Conservation (phyloP, 2,113 vertebrate species). For the Gasterosteus nipponicus region DNA sequence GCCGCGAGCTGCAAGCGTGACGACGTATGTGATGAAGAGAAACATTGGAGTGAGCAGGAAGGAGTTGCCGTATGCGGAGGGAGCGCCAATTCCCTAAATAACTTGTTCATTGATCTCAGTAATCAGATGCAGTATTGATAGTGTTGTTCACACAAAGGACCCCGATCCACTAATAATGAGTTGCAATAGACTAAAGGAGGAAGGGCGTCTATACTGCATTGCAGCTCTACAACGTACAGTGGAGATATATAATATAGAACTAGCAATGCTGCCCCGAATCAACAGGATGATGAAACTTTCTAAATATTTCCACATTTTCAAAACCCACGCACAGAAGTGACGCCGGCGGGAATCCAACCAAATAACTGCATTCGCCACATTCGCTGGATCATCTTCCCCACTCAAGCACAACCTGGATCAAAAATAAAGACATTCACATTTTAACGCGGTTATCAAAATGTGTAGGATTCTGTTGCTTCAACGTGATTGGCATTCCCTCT, state of each 20-base stretch:
- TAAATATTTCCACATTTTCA: background rate
- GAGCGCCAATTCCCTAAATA: slow-evolving; percentile 71
- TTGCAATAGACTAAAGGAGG: slow-evolving; percentile 65
- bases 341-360: background rate
- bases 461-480: too few species aligned
- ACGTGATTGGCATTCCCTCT: too few species aligned
- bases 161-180: slow-evolving; percentile 76
- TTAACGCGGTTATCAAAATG: background rate
- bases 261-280: background rate
- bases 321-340: background rate
- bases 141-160: slow-evolving; percentile 72
- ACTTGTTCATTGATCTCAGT: slow-evolving; percentile 74
- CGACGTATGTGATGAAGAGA: slow-evolving; percentile 28
- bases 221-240: slow-evolving; percentile 55
- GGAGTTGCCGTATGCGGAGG: slow-evolving; percentile 22
- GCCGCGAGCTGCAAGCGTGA: slow-evolving; percentile 8
- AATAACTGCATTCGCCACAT: background rate
- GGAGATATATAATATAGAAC: slow-evolving; percentile 20
- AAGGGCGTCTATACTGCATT: slow-evolving; percentile 68
- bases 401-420: background rate
- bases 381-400: background rate
- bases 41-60: slow-evolving; percentile 30
- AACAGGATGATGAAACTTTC: background rate
- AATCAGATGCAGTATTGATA: slow-evolving; percentile 79
- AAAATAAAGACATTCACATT: background rate